Percentiles rank a stretch among this genome's conserved stretches.
phyloP scores from a whole-genome alignment of 1,140 invertebrate species.

The Eumaeus atala region DNA sequence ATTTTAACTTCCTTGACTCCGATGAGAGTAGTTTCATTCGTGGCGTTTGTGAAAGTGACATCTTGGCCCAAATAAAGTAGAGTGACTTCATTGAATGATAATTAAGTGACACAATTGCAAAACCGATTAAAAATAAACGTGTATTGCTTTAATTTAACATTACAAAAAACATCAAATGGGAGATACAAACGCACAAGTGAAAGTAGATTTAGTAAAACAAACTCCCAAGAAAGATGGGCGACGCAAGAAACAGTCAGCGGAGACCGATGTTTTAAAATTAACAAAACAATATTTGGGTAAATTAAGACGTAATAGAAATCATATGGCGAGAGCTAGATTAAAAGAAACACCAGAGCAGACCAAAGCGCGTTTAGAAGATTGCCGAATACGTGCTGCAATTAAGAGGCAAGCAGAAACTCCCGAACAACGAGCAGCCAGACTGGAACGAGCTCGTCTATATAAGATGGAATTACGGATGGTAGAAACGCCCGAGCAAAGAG shows the following conservation, averaged over 20 bases:
- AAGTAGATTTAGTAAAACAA: neutral
- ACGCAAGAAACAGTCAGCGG: neutral
- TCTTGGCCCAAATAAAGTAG: too few species aligned
- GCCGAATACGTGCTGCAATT: neutral
- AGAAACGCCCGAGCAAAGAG: neutral
- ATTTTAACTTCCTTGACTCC: too few species aligned
- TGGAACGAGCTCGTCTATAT: neutral
- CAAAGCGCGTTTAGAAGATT: neutral
- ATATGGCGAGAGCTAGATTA: slow-evolving; percentile 1
- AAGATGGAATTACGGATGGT: neutral
- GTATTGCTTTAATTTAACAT: too few species aligned
- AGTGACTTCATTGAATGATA: too few species aligned
- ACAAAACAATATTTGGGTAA: neutral
- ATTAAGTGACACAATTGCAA: too few species aligned
- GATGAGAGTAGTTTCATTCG: too few species aligned
- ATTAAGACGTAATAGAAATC: neutral
- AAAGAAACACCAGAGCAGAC: neutral
- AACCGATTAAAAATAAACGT: too few species aligned
- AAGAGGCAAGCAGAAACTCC: neutral
- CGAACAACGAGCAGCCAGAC: neutral
- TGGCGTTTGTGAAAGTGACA: too few species aligned
- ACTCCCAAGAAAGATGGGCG: neutral
- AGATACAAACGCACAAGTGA: too few species aligned
- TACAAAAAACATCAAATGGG: too few species aligned
- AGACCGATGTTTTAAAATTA: neutral